Conservation (phyloP, 2,113 vertebrate genomes). For the Vimba vimba region DNA sequence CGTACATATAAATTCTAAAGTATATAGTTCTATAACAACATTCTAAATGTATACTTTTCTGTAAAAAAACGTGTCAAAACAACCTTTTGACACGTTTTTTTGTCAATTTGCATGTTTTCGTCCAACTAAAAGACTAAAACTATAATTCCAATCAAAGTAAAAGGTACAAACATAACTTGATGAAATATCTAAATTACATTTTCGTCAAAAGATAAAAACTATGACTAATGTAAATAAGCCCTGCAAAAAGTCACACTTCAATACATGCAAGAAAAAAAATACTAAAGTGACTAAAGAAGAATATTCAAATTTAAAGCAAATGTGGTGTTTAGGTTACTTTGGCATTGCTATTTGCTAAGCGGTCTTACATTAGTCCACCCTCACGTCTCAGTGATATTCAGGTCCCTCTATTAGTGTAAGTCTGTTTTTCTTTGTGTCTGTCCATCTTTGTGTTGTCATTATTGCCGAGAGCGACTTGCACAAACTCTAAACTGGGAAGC, state of each 20-base stretch:
- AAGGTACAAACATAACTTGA: neutral
- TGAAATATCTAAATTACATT: neutral
- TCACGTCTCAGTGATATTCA: neutral
- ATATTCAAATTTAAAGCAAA: neutral
- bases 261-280: too few species aligned
- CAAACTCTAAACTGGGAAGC: neutral
- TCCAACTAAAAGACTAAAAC: too few species aligned
- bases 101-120: too few species aligned
- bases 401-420: neutral
- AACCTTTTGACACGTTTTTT: neutral
- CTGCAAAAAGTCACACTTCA: neutral
- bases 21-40: neutral
- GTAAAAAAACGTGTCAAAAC: neutral
- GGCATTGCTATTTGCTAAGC: neutral
- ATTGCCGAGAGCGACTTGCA: neutral
- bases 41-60: neutral
- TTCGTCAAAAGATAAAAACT: neutral
- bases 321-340: neutral
- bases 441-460: neutral
- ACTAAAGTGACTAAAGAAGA: neutral
- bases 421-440: neutral
- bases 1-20: neutral
- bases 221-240: neutral
- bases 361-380: neutral
- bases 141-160: too few species aligned